phyloP scores from a whole-genome alignment of 2,797 vertebrate genomes.

The Phoeniculus purpureus region DNA sequence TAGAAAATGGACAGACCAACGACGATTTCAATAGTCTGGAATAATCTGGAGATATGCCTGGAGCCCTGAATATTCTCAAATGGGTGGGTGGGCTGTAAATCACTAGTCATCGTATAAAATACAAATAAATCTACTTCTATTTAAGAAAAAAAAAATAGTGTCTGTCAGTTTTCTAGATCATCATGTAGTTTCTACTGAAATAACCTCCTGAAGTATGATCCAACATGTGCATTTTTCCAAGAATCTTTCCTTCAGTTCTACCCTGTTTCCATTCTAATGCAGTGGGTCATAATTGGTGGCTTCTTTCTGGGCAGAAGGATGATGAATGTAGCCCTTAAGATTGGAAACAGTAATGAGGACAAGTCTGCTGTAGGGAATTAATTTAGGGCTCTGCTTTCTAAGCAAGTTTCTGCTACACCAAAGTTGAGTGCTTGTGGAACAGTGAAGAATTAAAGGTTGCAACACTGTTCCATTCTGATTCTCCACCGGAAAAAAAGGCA shows the following conservation, averaged over 20 bases:
- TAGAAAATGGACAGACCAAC: conserved; percentile 45
- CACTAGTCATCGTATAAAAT: conserved; percentile 43
- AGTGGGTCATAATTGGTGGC: not conserved
- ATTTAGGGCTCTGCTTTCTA: conserved; percentile 50
- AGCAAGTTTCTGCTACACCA: conserved; percentile 21
- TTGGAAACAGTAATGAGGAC: conserved; percentile 27
- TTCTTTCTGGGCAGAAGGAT: conserved; percentile 32
- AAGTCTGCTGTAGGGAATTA: not conserved
- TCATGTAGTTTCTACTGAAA: conserved; percentile 17
- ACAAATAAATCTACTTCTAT: conserved; percentile 45
- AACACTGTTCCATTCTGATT: conserved; percentile 4
- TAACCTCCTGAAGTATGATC: conserved; percentile 8
- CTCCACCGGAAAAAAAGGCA: not conserved
- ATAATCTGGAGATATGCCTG: conserved; percentile 5
- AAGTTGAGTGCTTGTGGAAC: not conserved
- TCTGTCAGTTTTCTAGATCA: not conserved
- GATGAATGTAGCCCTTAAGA: conserved; percentile 48
- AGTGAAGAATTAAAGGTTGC: conserved; percentile 20
- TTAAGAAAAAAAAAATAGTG: not conserved
- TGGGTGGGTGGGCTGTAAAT: conserved; percentile 44
- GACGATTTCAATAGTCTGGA: conserved; percentile 41
- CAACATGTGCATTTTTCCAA: not conserved
- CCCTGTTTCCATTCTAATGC: not conserved
- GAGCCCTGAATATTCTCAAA: conserved; percentile 34
- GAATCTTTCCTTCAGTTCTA: not conserved